Evolutionary conservation across 37 sponge, comb jelly and placozoan species (phyloP).

Genomic region (Axinella damicornis): DNA sequence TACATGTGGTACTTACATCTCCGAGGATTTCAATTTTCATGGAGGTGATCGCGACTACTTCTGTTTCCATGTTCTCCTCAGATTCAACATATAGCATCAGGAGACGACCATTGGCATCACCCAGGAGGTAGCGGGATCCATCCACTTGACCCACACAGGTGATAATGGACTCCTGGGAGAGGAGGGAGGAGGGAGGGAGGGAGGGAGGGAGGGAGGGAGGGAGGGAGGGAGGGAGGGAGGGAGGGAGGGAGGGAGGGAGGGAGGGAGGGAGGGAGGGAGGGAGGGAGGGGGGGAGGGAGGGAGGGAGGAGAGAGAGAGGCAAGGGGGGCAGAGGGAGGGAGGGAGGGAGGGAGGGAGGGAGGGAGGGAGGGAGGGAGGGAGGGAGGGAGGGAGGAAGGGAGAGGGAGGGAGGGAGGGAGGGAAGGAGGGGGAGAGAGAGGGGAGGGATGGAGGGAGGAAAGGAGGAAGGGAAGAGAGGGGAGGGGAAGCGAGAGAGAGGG

Average conservation of each 20-base stretch:
- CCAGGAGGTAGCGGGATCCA: constrained; percentile 79
- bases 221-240: neutral
- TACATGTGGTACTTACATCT: constrained; percentile 71
- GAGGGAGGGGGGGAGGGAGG: neutral
- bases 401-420: too few species aligned
- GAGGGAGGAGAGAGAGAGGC: neutral
- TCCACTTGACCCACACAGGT: constrained; percentile 79
- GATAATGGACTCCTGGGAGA: constrained; percentile 59
- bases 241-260: neutral
- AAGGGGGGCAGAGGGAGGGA: neutral
- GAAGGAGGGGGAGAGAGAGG: too few species aligned
- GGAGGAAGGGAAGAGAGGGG: too few species aligned
- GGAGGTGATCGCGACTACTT: neutral
- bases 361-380: neutral
- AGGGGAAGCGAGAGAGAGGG: too few species aligned
- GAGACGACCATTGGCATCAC: constrained; percentile 84
- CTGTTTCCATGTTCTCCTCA: constrained; percentile 51
- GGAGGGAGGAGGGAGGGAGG: neutral
- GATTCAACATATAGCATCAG: constrained; percentile 84
- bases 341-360: neutral
- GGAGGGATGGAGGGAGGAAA: too few species aligned
- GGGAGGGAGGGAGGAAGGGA: neutral
- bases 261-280: neutral
- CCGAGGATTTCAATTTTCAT: constrained; percentile 73
- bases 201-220: neutral